These are phyloP conservation scores for Phyllostomus hastatus DNA, from an alignment of 2,113 vertebrate species.

Conservation along the genomic window DNA sequence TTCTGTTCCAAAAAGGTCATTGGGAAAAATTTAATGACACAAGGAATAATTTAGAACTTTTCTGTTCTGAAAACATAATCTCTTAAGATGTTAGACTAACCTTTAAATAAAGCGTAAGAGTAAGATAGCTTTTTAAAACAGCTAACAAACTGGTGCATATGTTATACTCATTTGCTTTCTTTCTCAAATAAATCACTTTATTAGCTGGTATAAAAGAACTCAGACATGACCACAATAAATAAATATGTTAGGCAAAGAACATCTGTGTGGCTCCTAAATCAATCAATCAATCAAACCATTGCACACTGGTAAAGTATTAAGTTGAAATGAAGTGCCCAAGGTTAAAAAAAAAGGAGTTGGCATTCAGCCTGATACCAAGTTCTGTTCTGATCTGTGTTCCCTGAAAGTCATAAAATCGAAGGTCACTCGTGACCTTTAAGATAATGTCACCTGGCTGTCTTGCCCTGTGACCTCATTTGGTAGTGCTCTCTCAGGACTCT, in stretches of 20 bases:
- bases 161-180: conserved; percentile 81
- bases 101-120: conserved; percentile 68
- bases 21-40: conserved; percentile 21
- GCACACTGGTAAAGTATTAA: conserved; percentile 59
- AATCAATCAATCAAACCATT: conserved; percentile 72
- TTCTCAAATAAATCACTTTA: conserved; percentile 81
- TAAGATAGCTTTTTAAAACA: conserved; percentile 70
- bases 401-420: not conserved
- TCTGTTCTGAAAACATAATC: conserved; percentile 54
- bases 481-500: not conserved
- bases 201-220: conserved; percentile 78
- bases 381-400: not conserved
- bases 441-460: not conserved
- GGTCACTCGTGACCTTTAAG: not conserved
- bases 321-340: conserved; percentile 45
- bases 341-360: conserved; percentile 1
- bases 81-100: conserved; percentile 73
- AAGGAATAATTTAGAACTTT: conserved; percentile 30
- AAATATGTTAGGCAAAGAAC: conserved; percentile 80
- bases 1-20: conserved; percentile 18
- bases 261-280: conserved; percentile 70
- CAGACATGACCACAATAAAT: conserved; percentile 82
- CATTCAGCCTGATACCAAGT: conserved; percentile 7
- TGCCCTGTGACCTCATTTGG: not conserved
- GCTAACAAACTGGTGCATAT: conserved; percentile 76